Evolutionary conservation across 2,888 invertebrate genomes (phyloP), one percentile per base, ranked within the genome.

Genomic region (Suillia variegata): DNA sequence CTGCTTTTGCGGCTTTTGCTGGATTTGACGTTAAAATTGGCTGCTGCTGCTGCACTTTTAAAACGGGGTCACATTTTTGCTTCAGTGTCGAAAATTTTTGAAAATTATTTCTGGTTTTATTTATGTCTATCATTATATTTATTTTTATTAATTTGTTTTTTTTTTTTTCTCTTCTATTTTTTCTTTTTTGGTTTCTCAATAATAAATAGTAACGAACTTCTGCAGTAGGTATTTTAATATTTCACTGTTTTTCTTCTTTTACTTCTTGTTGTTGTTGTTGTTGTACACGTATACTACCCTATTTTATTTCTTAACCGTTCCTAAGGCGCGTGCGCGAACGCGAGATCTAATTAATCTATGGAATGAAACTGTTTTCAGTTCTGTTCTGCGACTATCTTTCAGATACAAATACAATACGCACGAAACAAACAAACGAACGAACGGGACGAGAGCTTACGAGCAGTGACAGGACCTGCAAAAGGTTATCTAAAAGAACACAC

Each of bases 81-180:
- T 77, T 78, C n/a, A 73, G 67, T 63, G 69, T 63, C 71, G 77
- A 71, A 70, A 75, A 70, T 73, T 78, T 78, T 64, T 75, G 70
- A 73, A 74, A 76, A 69, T 66, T 67, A 63, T 76, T 78, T 73
- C 71, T 71, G 52, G 54, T 63, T 64, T 77, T 79, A 69, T 75
- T 78, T 70, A 75, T 68, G 70, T 78, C 78, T 77, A 79, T 74
- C 78, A 78, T 78, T 67, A 76, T 77, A 64, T 48, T 58, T 47
- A 26, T 33, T 45, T 53, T 45, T 34, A 55, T 54, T 31, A n/a
- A 18, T 60, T 55, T 45, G 22, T 38, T 48, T 22, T 33, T 26
- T 45, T 21, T 48, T 58, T 47, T 24, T 33, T 45, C 49, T 45
- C 26, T 55, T 54, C 22, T 15, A 18, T 60, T 55, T 45, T 18